Percentiles rank a stretch among this genome's conserved stretches.
phyloP scores from a whole-genome alignment of 1,140 invertebrate genomes.

The Leucophenga varia region DNA sequence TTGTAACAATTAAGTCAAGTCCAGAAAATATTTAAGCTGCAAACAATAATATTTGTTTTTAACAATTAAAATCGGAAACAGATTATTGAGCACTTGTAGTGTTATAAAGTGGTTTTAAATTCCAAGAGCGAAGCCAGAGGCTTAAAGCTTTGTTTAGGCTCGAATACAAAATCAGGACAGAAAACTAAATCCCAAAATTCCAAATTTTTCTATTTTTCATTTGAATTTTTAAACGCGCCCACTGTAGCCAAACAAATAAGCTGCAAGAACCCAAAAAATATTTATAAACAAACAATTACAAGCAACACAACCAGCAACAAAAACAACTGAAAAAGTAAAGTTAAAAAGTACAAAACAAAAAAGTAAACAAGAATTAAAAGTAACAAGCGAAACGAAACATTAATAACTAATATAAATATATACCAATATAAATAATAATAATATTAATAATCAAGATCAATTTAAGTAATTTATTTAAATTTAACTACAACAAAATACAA shows the following conservation, averaged over 20 bases:
- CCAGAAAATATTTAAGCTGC: no score
- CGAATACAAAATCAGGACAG: constrained; percentile 33
- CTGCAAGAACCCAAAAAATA: constrained; percentile 11
- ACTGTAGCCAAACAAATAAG: constrained; percentile 9
- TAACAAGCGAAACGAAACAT: constrained; percentile 17
- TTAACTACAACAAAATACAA: constrained; percentile 21
- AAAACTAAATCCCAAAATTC: constrained; percentile 43
- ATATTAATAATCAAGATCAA: constrained; percentile 45
- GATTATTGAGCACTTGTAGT: no score
- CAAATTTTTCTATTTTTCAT: constrained; percentile 52
- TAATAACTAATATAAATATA: constrained; percentile 35
- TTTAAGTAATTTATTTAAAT: constrained; percentile 48
- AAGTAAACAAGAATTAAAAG: constrained; percentile 25
- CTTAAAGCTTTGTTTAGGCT: no score
- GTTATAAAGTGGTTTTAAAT: background rate
- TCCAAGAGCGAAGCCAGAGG: no score
- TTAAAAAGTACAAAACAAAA: constrained; percentile 55
- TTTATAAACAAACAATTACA: constrained; percentile 13
- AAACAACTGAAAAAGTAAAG: constrained; percentile 49
- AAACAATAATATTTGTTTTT: background rate
- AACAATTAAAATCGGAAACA: background rate
- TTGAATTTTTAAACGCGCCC: constrained; percentile 40
- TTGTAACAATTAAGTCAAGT: constrained; percentile 43
- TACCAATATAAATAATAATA: constrained; percentile 25
- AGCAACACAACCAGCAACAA: constrained; percentile 36